Base-by-base conservation (phyloP, 2,888 invertebrate genomes). In the Agrotis exclamationis region DNA sequence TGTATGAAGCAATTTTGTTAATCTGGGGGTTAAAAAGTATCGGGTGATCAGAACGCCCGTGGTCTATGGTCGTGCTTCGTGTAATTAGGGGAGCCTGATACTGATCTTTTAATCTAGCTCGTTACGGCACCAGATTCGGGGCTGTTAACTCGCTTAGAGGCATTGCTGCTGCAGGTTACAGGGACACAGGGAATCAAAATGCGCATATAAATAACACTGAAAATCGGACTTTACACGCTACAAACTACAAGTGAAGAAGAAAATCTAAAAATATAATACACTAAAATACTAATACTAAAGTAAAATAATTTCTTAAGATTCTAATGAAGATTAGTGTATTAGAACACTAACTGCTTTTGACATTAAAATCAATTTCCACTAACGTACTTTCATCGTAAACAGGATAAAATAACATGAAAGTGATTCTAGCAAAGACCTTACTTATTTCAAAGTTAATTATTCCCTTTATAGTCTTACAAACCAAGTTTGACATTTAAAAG, bases 401-500 rank as follows among this genome's bases (percentile, higher is more conserved):
- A 22, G 62, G n/a, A 44, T 69, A 39, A 76, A 65, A 24, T 53
- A 62, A 57, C 53, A 39, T 76, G 24, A 80, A 77, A 69, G 64
- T 58, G 58, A 64, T 60, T 76, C 33, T 51, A 54, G 70, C 54
- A 63, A 54, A 79, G 58, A 60, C 47, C 70, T 22, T 70, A 50
- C 63, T 74, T 65, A 74, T 60, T 65, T 71, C 59, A 65, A 82
- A 74, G 64, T 76, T 79, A 75, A 82, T 73, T 79, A 79, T 79
- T 59, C 54, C 57, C 67, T 71, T 73, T 63, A 74, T 65, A 70
- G 72, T 63, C 64, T 72, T 74, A 73, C 68, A 68, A 71, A 66
- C 72, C 50, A 71, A 79, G 53, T 79, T 71, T 45, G 60, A 81
- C 74, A 84, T 82, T 82, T 72, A 73, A 76, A 70, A 74, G 62